Percentiles rank a stretch among this genome's conserved stretches.
Conservation (phyloP, 2,888 invertebrate genomes). For the Drosophila picticornis region DNA sequence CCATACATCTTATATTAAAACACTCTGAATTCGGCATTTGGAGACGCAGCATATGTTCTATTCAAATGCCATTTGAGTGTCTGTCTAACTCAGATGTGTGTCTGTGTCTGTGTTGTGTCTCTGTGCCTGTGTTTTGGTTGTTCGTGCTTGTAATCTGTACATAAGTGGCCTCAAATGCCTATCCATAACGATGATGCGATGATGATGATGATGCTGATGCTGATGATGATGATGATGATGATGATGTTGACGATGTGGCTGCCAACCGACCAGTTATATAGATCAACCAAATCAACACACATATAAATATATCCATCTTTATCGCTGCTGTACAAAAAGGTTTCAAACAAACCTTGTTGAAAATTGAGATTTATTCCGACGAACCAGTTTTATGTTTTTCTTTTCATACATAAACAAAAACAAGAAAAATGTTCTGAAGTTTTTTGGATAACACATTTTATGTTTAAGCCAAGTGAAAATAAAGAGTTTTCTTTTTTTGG, state of each 20-base stretch:
- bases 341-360: background rate
- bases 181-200: slow-evolving; percentile 47
- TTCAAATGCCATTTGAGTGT: slow-evolving; percentile 33
- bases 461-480: background rate
- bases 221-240: slow-evolving; percentile 29
- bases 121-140: slow-evolving; percentile 8
- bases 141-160: slow-evolving; percentile 64
- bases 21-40: slow-evolving; percentile 28
- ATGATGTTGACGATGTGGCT: slow-evolving; percentile 39
- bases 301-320: background rate
- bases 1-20: slow-evolving; percentile 13
- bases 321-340: background rate
- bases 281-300: background rate
- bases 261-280: slow-evolving; percentile 34
- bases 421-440: background rate
- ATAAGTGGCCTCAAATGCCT: slow-evolving; percentile 73
- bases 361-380: background rate
- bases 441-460: background rate
- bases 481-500: background rate
- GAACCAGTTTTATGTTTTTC: background rate
- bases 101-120: slow-evolving; percentile 14
- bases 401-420: background rate
- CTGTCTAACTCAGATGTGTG: slow-evolving; percentile 20
- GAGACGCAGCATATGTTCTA: slow-evolving; percentile 23
- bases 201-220: slow-evolving; percentile 15